Percentiles rank a stretch among this genome's conserved stretches.
These are phyloP conservation scores for Sitta europaea DNA, from an alignment of 2,113 vertebrate species.

Conservation along the genomic window DNA sequence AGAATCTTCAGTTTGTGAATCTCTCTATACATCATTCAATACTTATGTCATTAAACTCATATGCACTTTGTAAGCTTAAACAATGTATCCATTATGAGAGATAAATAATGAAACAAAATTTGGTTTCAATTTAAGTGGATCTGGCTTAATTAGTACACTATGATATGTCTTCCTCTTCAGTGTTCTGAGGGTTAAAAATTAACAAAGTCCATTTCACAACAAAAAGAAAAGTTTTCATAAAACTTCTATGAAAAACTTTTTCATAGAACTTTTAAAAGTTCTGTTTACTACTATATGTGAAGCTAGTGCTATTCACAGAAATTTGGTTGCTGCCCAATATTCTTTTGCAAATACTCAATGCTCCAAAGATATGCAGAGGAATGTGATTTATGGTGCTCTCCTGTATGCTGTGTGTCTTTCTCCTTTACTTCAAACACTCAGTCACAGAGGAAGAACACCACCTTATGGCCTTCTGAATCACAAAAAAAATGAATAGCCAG, in stretches of 20 bases:
- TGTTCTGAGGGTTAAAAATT: not conserved
- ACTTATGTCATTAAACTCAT: not conserved
- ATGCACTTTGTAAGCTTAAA: not conserved
- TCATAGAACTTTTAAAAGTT: too few species aligned
- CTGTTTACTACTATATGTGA: not conserved
- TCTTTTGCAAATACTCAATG: not conserved
- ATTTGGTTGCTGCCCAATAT: not conserved
- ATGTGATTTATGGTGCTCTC: not conserved
- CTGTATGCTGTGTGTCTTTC: not conserved
- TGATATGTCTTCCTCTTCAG: not conserved
- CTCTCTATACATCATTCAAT: not conserved
- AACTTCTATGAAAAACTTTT: too few species aligned
- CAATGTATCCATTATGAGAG: not conserved
- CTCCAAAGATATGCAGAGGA: not conserved
- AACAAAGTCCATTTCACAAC: not conserved
- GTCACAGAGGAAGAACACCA: not conserved
- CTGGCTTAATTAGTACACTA: not conserved
- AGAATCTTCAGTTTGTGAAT: not conserved
- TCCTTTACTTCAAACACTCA: not conserved
- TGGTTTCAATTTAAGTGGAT: not conserved
- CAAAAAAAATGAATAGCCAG: not conserved
- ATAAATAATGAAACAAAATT: not conserved
- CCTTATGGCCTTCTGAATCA: not conserved
- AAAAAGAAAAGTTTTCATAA: not conserved
- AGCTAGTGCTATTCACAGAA: not conserved